Evolutionary conservation across 2,113 vertebrate species (phyloP).

Genomic region (Gasterosteus aculeatus): DNA sequence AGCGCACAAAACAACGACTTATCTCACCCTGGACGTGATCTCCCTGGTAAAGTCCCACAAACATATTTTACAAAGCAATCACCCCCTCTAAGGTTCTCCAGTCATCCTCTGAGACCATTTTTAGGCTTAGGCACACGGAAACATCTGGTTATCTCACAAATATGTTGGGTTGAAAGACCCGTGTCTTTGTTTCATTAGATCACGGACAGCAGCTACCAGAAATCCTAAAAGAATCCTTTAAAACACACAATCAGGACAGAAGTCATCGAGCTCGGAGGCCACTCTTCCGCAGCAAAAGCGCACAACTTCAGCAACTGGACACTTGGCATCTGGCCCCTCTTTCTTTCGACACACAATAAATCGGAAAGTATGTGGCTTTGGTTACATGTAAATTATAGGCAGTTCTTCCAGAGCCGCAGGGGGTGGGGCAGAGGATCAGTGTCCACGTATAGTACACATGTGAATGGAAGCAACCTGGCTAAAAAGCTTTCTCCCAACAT

Average conservation of each 20-base stretch:
- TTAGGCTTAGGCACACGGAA: slow-evolving; percentile 23
- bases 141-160: slow-evolving; percentile 25
- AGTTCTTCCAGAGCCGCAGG: slow-evolving; percentile 66
- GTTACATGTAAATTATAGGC: slow-evolving; percentile 82
- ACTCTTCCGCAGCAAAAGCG: slow-evolving; percentile 41
- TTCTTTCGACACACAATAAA: slow-evolving; percentile 80
- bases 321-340: slow-evolving; percentile 68
- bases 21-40: slow-evolving; percentile 32
- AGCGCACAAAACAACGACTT: slow-evolving; percentile 24
- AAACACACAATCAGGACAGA: slow-evolving; percentile 23
- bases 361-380: slow-evolving; percentile 69
- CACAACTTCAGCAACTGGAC: slow-evolving; percentile 68
- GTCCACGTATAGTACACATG: slow-evolving; percentile 68
- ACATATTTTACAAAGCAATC: slow-evolving; percentile 26
- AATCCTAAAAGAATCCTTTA: slow-evolving; percentile 15
- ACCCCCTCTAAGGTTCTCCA: not conserved
- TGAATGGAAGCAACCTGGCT: slow-evolving; percentile 72
- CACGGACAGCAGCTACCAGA: not conserved
- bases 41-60: slow-evolving; percentile 20
- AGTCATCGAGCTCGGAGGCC: slow-evolving; percentile 32
- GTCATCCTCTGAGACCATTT: slow-evolving; percentile 9
- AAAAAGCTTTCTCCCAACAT: slow-evolving; percentile 67
- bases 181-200: slow-evolving; percentile 12
- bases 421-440: slow-evolving; percentile 68
- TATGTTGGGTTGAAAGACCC: slow-evolving; percentile 11